Evolutionary conservation across 1,140 invertebrate genomes (phyloP).

Genomic region (Drosophila equinoxialis): DNA sequence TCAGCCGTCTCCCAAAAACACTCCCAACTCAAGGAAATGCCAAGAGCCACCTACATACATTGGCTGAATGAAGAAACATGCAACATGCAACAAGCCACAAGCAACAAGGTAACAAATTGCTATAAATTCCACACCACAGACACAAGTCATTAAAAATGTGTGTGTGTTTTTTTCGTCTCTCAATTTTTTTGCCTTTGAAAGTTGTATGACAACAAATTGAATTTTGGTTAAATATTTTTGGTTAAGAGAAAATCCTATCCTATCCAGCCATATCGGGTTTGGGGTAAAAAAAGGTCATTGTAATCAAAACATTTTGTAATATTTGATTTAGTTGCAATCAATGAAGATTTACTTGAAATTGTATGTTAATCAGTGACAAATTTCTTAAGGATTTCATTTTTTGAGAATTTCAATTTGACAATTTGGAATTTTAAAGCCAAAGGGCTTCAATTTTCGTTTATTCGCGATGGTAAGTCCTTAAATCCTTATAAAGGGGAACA

Average conservation of each 20-base stretch:
- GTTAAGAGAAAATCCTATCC: neutral
- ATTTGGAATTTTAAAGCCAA: too few species aligned
- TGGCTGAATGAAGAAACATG: constrained; percentile 31
- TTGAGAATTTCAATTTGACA: too few species aligned
- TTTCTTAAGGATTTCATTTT: too few species aligned
- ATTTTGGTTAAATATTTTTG: constrained; percentile 1
- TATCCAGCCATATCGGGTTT: too few species aligned
- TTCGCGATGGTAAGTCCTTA: too few species aligned
- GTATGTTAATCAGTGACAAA: too few species aligned
- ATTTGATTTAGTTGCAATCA: too few species aligned
- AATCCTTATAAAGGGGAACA: too few species aligned
- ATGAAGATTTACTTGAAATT: too few species aligned
- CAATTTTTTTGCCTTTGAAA: constrained; percentile 44
- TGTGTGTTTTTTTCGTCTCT: constrained; percentile 1
- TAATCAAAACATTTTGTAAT: too few species aligned
- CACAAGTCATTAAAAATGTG: constrained; percentile 27
- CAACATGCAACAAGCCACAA: constrained; percentile 45
- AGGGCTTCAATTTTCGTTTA: too few species aligned
- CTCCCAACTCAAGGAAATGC: constrained; percentile 44
- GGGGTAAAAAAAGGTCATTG: too few species aligned
- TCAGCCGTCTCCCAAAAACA: constrained; percentile 27
- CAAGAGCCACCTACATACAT: constrained; percentile 54
- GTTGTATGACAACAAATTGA: constrained; percentile 42
- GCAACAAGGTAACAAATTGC: constrained; percentile 56
- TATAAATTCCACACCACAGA: constrained; percentile 34